phyloP scores from a whole-genome alignment of 2,797 vertebrate genomes.

The Lindbergichthys nudifrons region DNA sequence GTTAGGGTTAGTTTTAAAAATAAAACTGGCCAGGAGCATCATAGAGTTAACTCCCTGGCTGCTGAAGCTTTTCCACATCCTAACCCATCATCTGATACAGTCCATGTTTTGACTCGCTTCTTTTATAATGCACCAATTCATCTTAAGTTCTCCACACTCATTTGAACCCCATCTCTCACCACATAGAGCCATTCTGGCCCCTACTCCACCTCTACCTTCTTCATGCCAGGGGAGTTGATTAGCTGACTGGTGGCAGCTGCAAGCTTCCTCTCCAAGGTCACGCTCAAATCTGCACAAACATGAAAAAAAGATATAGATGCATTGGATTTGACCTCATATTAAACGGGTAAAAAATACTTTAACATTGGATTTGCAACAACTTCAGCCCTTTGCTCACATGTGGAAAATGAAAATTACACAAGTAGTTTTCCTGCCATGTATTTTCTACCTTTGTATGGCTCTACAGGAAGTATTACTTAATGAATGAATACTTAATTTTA shows the following conservation, averaged over 20 bases:
- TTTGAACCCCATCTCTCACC: not conserved
- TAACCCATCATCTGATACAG: conserved; percentile 18
- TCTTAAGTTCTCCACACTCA: conserved; percentile 22
- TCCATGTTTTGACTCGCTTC: conserved; percentile 6
- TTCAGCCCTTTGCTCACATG: not conserved
- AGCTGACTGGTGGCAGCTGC: conserved; percentile 8
- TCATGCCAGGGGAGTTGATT: conserved; percentile 10
- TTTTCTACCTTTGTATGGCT: not conserved
- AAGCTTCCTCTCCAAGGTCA: conserved; percentile 15
- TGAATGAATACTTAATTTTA: not conserved
- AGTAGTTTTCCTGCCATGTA: too few relatives aligned
- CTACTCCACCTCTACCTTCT: conserved; percentile 20
- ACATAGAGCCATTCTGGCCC: conserved; percentile 1
- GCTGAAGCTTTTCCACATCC: conserved; percentile 9
- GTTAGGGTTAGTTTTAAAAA: too few relatives aligned
- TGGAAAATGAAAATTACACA: too few relatives aligned
- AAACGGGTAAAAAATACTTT: not conserved
- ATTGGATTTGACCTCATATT: conserved; percentile 8
- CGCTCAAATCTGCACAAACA: conserved; percentile 2
- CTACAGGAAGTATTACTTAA: not conserved
- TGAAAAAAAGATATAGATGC: not conserved
- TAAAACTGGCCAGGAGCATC: not conserved
- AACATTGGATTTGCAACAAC: not conserved
- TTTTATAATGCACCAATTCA: conserved; percentile 21
- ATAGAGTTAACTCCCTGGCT: not conserved